These are phyloP conservation scores for Sitta europaea DNA, from an alignment of 2,113 vertebrate genomes.

Conservation along the genomic window DNA sequence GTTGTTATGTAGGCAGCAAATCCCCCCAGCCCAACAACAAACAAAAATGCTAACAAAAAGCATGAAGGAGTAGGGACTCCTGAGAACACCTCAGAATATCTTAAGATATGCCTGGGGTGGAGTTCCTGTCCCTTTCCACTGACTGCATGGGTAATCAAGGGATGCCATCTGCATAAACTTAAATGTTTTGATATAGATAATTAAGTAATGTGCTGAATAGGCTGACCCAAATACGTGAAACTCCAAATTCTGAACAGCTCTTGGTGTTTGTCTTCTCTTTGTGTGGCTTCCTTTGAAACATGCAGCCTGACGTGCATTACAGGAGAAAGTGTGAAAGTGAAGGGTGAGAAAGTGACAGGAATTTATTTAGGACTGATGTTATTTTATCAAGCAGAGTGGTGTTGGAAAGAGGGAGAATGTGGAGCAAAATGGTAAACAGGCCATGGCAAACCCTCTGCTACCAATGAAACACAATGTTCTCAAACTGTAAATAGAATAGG, in stretches of 20 bases:
- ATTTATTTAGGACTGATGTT: background rate
- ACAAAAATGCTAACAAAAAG: background rate
- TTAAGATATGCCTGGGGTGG: background rate
- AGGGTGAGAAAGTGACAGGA: background rate
- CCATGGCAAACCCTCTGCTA: background rate
- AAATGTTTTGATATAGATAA: background rate
- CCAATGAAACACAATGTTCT: background rate
- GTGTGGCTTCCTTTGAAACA: background rate
- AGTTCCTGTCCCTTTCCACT: background rate
- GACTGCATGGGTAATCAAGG: background rate
- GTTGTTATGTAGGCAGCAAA: background rate
- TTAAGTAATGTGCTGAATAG: background rate
- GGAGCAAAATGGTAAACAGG: background rate
- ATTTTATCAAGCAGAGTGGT: background rate
- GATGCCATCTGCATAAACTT: background rate
- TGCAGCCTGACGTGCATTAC: background rate
- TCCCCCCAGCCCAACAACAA: background rate
- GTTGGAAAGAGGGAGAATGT: background rate
- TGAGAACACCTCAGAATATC: background rate
- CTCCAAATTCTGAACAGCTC: background rate
- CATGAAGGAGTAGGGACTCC: background rate
- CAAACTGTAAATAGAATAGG: background rate
- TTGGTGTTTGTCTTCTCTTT: background rate
- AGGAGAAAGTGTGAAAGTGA: background rate
- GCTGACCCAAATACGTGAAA: background rate